Base-by-base conservation (phyloP, 2,888 invertebrate genomes). In the Caenorhabditis parvicauda region DNA sequence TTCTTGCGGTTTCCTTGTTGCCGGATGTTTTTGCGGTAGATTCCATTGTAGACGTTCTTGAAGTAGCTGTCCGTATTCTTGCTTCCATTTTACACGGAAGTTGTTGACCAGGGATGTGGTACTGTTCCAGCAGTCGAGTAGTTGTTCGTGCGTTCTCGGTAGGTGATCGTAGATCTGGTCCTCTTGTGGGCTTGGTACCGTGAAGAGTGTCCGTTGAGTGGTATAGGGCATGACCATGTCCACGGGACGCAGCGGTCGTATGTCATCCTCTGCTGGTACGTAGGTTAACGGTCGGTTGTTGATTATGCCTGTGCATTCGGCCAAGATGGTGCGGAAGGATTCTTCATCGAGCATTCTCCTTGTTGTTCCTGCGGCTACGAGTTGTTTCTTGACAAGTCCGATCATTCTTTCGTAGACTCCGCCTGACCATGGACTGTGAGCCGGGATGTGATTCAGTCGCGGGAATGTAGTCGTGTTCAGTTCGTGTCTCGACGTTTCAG, bases 401-500 rank as follows among this genome's bases (percentile, higher is more conserved):
- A 83, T 72, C 3, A 84, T 60, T 19, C 82, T 64, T 66, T 84
- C 83, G 75, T 82, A 84, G 65, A 79, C 82, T 39, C 84, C 83
- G 45, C 83, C 83, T 82, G 81, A 81, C 83, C 83, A 84, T 1
- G 83, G 67, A 4, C 82, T 80, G 0, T 72, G 62, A 5, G 82
- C 81, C 6, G 82, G 78, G 45, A n/a, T n/a, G n/a, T n/a, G n/a
- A n/a, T n/a, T n/a, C n/a, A n/a, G n/a, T n/a, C n/a, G n/a, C n/a
- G n/a, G n/a, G n/a, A n/a, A n/a, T n/a, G n/a, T n/a, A n/a, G 44
- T 21, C 7, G 7, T 24, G 17, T 9, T 7, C n/a, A n/a, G n/a
- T n/a, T n/a, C n/a, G n/a, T n/a, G n/a, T n/a, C n/a, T n/a, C n/a
- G n/a, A n/a, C n/a, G n/a, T n/a, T n/a, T n/a, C n/a, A n/a, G n/a